Evolutionary conservation across 2,888 invertebrate species (phyloP), one percentile per base, ranked within the genome.

Genomic region (Lydus trimaculatus): DNA sequence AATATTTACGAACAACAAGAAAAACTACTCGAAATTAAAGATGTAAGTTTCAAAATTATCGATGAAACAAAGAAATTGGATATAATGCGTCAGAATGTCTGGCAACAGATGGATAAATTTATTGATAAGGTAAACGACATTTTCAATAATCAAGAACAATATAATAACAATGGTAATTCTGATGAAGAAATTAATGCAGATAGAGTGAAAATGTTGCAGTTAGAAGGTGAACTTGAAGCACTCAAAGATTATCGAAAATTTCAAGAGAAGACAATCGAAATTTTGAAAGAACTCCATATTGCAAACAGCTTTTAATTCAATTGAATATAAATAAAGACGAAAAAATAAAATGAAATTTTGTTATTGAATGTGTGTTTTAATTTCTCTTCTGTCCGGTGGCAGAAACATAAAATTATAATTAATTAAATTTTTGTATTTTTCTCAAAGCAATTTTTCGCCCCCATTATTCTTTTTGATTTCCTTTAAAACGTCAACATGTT

Each of bases 141-240:
- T 25, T 13, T 9, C 11, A 4, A 20, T 6, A 25, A 56, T 13
- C 3, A 56, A 20, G 11, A 52, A 23, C 13, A 48, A 48, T 17
- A 48, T 5, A 48, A 62, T 11, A 17, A 25, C 25, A 43, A 23
- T 28, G 13, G 28, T 31, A 31, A 25, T 23, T 11, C 0, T 39
- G 15, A 31, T 17, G 28, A 33, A 7, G 17, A 0, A 1, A 11
- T 23, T 9, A n/a, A 17, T 31, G 20, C 11, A 23, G 60, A 60
- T 13, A 2, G 60, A 23, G 5, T 11, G 9, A 17, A 7, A 61
- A 36, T 61, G 31, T 65, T 70, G 33, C 67, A 73, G 69, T 28
- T 75, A 36, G 65, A 73, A 69, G 73, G 75, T 5, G 65, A 73
- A 59, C 56, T 76, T 7, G 69, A 73, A 63, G 75, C 69, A 8